Conservation (phyloP, 2,113 vertebrate genomes). For the Egretta garzetta region DNA sequence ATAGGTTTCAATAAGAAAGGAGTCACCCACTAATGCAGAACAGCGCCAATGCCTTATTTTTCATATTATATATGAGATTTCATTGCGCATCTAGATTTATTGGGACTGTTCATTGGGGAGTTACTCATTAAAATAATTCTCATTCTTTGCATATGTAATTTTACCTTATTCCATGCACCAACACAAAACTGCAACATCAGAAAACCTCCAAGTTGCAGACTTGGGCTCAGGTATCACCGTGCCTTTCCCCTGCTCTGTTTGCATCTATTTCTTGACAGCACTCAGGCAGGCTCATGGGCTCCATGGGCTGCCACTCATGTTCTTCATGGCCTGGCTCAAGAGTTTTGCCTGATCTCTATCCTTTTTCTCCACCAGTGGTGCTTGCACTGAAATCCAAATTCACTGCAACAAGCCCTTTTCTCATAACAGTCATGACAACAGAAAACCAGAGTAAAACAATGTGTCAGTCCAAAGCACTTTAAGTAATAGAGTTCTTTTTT, state of each 20-base stretch:
- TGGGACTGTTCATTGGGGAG: background rate
- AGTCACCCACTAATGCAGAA: background rate
- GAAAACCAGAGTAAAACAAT: background rate
- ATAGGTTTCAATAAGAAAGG: background rate
- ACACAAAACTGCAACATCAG: background rate
- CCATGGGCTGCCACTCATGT: background rate
- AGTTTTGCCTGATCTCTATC: background rate
- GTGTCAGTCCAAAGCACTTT: background rate
- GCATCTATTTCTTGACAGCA: background rate
- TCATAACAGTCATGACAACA: background rate
- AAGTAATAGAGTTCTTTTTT: background rate
- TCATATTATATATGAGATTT: background rate
- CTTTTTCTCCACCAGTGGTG: background rate
- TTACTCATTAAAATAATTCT: background rate
- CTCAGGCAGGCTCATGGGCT: background rate
- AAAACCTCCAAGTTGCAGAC: background rate
- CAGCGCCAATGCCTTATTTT: background rate
- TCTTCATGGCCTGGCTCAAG: background rate
- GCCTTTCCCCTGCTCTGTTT: background rate
- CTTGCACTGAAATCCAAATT: background rate
- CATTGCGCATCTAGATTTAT: background rate
- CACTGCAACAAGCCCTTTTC: background rate
- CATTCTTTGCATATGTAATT: background rate
- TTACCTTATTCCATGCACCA: background rate
- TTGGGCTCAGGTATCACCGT: background rate